Conservation (phyloP, 2,113 vertebrate species). For the Prinia subflava region DNA sequence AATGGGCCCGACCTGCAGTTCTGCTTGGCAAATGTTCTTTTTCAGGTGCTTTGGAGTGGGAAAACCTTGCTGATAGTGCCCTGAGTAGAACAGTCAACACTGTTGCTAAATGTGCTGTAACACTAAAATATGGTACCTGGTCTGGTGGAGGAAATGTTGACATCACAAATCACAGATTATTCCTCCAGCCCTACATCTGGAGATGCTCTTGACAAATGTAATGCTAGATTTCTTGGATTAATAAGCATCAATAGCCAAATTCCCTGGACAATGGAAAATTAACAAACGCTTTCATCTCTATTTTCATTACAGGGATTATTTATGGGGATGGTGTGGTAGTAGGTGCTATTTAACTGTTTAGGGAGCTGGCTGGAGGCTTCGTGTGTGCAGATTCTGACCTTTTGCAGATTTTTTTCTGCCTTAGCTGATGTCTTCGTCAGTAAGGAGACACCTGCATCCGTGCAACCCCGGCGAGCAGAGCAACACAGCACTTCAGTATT, state of each 20-base stretch:
- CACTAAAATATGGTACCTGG: constrained; percentile 36
- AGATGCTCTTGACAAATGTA: constrained; percentile 22
- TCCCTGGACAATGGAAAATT: constrained; percentile 35
- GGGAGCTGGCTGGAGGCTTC: not conserved
- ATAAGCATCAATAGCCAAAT: not conserved
- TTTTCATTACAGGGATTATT: not conserved
- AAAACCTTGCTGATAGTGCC: not conserved
- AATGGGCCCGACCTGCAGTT: constrained; percentile 34
- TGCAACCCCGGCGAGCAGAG: not conserved
- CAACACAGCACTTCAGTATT: constrained; percentile 42
- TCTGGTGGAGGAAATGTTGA: not conserved
- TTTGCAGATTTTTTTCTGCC: constrained; percentile 58
- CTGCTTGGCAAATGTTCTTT: constrained; percentile 28
- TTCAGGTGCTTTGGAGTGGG: not conserved
- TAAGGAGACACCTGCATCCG: constrained; percentile 80
- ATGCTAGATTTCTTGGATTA: constrained; percentile 33
- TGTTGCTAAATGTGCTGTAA: not conserved
- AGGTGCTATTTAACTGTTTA: constrained; percentile 29
- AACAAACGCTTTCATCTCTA: constrained; percentile 18
- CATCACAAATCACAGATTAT: constrained; percentile 47
- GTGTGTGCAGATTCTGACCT: constrained; percentile 39
- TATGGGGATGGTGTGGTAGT: not conserved
- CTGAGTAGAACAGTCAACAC: constrained; percentile 27
- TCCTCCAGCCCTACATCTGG: not conserved
- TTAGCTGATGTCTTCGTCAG: constrained; percentile 60